Percentiles rank a stretch among this genome's conserved stretches.
Evolutionary conservation across 1,140 invertebrate species (phyloP).

Genomic region (Monochamus saltuarius): DNA sequence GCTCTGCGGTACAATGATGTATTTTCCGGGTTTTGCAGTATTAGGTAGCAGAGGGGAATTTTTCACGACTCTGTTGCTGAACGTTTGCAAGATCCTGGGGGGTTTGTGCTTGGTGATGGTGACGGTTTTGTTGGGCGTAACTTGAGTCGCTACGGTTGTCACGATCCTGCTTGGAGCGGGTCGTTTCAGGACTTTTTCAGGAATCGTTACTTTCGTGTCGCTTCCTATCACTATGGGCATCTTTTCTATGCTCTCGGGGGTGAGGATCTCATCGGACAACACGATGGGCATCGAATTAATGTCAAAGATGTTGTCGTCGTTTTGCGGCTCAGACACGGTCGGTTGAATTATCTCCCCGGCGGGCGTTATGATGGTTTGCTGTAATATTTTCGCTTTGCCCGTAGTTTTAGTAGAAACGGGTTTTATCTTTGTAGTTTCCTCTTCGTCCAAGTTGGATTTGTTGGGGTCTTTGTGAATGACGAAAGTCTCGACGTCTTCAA

Average conservation of each 20-base stretch:
- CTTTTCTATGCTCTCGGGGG: conserved; percentile 62
- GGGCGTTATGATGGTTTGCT: conserved; percentile 50
- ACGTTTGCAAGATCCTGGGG: conserved; percentile 2
- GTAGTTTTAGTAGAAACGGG: conserved; percentile 4
- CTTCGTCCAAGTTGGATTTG: conserved; percentile 29
- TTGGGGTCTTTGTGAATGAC: conserved; percentile 46
- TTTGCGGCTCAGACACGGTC: conserved; percentile 29
- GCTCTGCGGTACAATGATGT: conserved; percentile 60
- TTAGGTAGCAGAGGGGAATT: not conserved
- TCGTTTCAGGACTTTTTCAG: not conserved
- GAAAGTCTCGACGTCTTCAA: conserved; percentile 48
- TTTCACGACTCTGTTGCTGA: not conserved
- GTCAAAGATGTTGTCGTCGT: conserved; percentile 65
- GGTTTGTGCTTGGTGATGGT: not conserved
- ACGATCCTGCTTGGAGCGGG: not conserved
- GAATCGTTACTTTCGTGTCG: not conserved
- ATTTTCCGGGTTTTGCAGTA: conserved; percentile 56
- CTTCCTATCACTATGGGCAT: conserved; percentile 61
- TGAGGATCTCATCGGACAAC: conserved; percentile 65
- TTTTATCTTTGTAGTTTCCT: conserved; percentile 9
- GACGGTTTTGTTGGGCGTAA: conserved; percentile 3
- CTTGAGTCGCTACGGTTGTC: not conserved
- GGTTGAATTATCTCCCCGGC: conserved; percentile 46
- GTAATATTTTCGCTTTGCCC: conserved; percentile 47
- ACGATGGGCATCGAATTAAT: conserved; percentile 75